A percentile compares a stretch with the other conserved stretches of the same genome.
These are phyloP conservation scores for Parnassius orleans DNA, from an alignment of 2,888 invertebrate species.

Conservation along the genomic window DNA sequence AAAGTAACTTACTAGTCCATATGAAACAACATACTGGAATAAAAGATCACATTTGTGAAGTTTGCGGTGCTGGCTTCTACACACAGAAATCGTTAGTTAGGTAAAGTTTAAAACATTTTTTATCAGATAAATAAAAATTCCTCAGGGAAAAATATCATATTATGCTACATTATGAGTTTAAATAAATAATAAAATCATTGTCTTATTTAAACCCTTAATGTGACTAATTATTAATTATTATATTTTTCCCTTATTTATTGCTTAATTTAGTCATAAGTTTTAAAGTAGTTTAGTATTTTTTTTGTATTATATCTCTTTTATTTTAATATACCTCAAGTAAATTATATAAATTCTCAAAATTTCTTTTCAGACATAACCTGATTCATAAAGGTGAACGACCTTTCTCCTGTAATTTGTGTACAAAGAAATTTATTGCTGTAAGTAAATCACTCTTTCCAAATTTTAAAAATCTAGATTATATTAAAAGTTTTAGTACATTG, in stretches of 20 bases:
- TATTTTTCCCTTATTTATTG: too few species aligned
- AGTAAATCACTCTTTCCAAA: constrained; percentile 41
- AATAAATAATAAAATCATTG: too few species aligned
- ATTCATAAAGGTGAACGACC: constrained; percentile 77
- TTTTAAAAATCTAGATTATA: too few species aligned
- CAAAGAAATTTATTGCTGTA: constrained; percentile 74
- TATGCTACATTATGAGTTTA: too few species aligned
- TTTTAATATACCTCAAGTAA: too few species aligned
- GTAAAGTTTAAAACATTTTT: constrained; percentile 40
- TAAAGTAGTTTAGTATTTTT: too few species aligned
- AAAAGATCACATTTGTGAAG: constrained; percentile 75
- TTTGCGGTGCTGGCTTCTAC: constrained; percentile 76
- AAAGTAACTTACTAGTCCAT: constrained; percentile 63
- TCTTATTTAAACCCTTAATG: too few species aligned
- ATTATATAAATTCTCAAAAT: background rate
- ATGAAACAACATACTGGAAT: constrained; percentile 71
- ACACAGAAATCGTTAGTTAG: constrained; percentile 74
- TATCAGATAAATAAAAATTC: constrained; percentile 11
- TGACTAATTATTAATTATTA: too few species aligned
- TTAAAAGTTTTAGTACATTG: too few species aligned
- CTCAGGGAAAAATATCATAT: too few species aligned
- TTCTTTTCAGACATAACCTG: constrained; percentile 68
- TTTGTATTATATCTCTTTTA: too few species aligned
- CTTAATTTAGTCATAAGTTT: too few species aligned
- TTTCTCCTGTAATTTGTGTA: constrained; percentile 68